Conservation (phyloP, 2,113 vertebrate species). For the Meriones unguiculatus region DNA sequence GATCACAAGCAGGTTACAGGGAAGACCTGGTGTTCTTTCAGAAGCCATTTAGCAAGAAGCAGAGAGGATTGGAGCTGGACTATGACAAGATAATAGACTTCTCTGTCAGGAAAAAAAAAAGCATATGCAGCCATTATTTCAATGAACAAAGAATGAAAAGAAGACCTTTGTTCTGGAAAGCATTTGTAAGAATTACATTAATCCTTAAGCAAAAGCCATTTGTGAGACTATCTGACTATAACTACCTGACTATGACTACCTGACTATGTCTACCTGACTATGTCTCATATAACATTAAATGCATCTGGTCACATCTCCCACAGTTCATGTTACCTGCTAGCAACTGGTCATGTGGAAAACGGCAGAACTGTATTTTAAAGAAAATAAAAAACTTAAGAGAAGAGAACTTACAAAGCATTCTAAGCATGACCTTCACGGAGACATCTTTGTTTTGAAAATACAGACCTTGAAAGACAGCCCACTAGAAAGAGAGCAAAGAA, state of each 20-base stretch:
- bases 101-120: slow-evolving; percentile 63
- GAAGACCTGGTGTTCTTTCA: slow-evolving; percentile 82
- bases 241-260: too few species aligned
- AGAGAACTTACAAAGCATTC: slow-evolving; percentile 64
- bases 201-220: slow-evolving; percentile 15
- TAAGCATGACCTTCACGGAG: slow-evolving; percentile 80
- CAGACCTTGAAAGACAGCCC: slow-evolving; percentile 56
- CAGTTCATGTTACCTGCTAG: slow-evolving; percentile 67
- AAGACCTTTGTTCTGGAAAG: slow-evolving; percentile 59
- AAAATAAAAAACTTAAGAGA: slow-evolving; percentile 36
- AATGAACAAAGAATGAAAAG: slow-evolving; percentile 79
- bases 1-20: slow-evolving; percentile 84
- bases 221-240: not conserved
- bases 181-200: slow-evolving; percentile 60
- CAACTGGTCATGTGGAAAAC: slow-evolving; percentile 74
- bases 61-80: slow-evolving; percentile 79
- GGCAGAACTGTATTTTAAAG: slow-evolving; percentile 74
- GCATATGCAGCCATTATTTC: not conserved
- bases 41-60: slow-evolving; percentile 81
- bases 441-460: not conserved
- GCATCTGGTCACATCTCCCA: slow-evolving; percentile 76
- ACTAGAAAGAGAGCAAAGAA: not conserved
- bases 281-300: not conserved
- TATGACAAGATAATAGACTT: slow-evolving; percentile 83
- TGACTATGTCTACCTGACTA: not conserved